phyloP scores from a whole-genome alignment of 1,140 invertebrate genomes.

The Drosophila ambigua region DNA sequence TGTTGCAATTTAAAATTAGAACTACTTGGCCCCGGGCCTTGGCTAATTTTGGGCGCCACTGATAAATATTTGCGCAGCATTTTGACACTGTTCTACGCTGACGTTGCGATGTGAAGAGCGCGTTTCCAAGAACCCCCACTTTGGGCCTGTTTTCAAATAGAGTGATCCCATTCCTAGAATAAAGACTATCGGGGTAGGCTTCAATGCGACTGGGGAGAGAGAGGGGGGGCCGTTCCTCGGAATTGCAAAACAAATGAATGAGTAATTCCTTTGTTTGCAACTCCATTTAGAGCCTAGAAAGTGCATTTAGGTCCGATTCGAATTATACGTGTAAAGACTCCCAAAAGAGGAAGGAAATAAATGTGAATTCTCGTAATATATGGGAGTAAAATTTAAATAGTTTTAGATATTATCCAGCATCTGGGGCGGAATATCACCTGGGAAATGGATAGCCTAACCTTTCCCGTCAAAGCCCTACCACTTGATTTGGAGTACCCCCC shows the following conservation, averaged over 20 bases:
- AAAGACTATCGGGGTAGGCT: background rate
- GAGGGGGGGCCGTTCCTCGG: no score
- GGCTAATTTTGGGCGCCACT: slow-evolving; percentile 47
- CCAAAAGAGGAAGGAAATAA: no score
- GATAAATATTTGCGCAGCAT: slow-evolving; percentile 60
- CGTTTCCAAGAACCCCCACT: slow-evolving; percentile 17
- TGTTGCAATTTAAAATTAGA: slow-evolving; percentile 69
- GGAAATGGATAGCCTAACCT: background rate
- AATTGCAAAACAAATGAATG: no score
- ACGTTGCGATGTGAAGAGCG: slow-evolving; percentile 12
- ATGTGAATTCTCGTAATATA: no score
- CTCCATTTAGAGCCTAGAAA: no score
- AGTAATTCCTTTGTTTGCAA: no score
- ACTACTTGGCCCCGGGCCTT: slow-evolving; percentile 20
- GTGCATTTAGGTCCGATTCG: no score
- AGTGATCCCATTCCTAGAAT: slow-evolving; percentile 15
- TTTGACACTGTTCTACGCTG: slow-evolving; percentile 36
- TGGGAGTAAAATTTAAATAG: no score
- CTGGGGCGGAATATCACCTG: no score
- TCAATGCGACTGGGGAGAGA: background rate
- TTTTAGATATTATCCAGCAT: no score
- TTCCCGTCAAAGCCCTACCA: slow-evolving; percentile 10
- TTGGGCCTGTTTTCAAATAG: background rate
- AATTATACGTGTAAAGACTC: no score
- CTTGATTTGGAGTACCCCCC: background rate